Conservation (phyloP, 2,113 vertebrate genomes). For the Bufo gargarizans region DNA sequence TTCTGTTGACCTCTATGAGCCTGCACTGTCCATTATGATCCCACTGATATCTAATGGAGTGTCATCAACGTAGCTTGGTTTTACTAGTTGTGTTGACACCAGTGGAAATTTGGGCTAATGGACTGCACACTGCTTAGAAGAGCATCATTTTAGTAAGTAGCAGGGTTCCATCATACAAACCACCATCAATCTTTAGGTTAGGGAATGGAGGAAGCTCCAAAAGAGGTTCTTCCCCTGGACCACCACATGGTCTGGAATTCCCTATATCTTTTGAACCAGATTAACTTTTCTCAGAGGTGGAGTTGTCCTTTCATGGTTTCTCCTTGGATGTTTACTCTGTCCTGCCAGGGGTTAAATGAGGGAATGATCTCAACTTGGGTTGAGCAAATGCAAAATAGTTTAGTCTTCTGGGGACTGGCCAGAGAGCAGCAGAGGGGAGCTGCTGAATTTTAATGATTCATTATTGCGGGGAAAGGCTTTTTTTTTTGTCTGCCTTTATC, state of each 20-base stretch:
- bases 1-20: neutral
- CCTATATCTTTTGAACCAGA: neutral
- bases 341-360: slow-evolving; percentile 19
- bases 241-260: neutral
- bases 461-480: slow-evolving; percentile 86
- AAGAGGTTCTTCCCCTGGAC: neutral
- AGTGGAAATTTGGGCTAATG: neutral
- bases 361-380: slow-evolving; percentile 67
- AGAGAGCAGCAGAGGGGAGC: slow-evolving; percentile 77
- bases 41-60: neutral
- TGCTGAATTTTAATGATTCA: slow-evolving; percentile 98
- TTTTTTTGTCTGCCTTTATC: slow-evolving; percentile 99
- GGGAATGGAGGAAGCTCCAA: neutral
- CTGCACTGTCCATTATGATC: neutral
- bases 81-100: too few species aligned
- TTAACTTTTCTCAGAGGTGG: neutral
- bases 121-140: neutral
- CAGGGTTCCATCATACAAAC: neutral
- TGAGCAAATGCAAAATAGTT: slow-evolving; percentile 80
- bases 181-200: neutral
- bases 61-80: too few species aligned
- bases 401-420: slow-evolving; percentile 79
- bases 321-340: neutral
- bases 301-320: neutral
- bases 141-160: neutral